Conservation (phyloP, 2,888 invertebrate species). For the Unio delphinus region DNA sequence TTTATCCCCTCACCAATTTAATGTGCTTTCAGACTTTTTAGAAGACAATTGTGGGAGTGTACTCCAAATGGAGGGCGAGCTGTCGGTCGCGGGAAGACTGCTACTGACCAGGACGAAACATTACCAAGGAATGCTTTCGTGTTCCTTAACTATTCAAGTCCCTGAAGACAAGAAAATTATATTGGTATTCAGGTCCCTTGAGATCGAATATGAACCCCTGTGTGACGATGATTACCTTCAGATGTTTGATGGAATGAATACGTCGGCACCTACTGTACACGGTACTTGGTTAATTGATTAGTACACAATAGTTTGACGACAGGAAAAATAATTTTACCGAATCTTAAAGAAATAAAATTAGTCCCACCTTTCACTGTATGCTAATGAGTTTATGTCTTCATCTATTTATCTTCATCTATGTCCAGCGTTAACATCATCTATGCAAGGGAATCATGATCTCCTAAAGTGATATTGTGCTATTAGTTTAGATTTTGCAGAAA, state of each 20-base stretch:
- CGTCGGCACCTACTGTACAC: conserved; percentile 12
- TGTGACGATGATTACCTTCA: conserved; percentile 42
- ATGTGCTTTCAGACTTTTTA: conserved; percentile 24
- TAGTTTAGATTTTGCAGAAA: too few relatives aligned
- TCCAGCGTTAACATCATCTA: too few relatives aligned
- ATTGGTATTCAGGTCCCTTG: conserved; percentile 35
- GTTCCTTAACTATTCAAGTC: conserved; percentile 30
- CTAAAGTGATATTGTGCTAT: too few relatives aligned
- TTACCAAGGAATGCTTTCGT: conserved; percentile 32
- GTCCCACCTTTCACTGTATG: too few relatives aligned
- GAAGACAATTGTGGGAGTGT: conserved; percentile 31
- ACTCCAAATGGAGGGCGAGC: conserved; percentile 22
- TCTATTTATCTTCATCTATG: too few relatives aligned
- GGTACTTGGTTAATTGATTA: conserved; percentile 10
- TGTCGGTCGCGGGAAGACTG: conserved; percentile 26
- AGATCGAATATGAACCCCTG: conserved; percentile 35
- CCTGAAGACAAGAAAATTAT: conserved; percentile 19
- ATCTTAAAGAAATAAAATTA: too few relatives aligned
- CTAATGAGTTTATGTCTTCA: too few relatives aligned
- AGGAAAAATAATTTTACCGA: too few relatives aligned
- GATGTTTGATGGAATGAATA: conserved; percentile 29
- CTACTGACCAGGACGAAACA: conserved; percentile 24
- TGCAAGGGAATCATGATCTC: too few relatives aligned
- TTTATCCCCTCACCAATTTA: too few relatives aligned
- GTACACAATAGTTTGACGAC: too few relatives aligned